phyloP scores from a whole-genome alignment of 1,140 invertebrate species.

The Trachelipus rathkii region DNA sequence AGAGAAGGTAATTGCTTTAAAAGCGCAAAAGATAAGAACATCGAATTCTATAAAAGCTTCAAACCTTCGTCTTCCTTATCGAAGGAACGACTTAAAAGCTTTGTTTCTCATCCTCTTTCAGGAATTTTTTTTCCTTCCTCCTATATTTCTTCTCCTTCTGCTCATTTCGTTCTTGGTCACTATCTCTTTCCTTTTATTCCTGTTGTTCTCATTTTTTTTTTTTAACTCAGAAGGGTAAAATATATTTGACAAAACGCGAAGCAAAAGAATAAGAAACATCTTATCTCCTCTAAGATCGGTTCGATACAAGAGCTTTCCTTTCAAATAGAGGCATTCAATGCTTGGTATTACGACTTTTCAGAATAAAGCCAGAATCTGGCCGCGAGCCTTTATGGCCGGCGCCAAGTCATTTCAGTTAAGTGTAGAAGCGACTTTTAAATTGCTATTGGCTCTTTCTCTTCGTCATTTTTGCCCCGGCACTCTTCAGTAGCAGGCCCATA shows the following conservation, averaged over 20 bases:
- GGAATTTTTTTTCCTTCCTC: not conserved
- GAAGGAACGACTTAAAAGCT: slow-evolving; percentile 1
- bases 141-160: not conserved
- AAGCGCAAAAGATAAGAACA: not conserved
- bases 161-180: not conserved
- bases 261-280: slow-evolving; percentile 3
- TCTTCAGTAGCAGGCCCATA: slow-evolving; percentile 41
- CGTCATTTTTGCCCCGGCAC: slow-evolving; percentile 38
- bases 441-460: slow-evolving; percentile 41
- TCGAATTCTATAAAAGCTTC: not conserved
- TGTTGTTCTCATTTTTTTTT: not conserved
- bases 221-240: not conserved
- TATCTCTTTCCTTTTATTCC: not conserved
- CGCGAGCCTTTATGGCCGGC: slow-evolving; percentile 38
- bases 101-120: not conserved
- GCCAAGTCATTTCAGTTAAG: slow-evolving; percentile 43
- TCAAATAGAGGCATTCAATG: slow-evolving; percentile 10
- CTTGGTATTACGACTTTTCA: slow-evolving; percentile 35
- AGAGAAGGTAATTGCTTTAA: not conserved
- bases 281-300: not conserved
- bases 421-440: slow-evolving; percentile 40
- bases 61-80: not conserved
- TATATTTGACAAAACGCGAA: slow-evolving; percentile 8
- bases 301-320: not conserved
- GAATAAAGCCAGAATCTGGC: slow-evolving; percentile 39